Base-by-base conservation (phyloP, 2,797 vertebrate genomes). In the Sebastes taczanowskii region DNA sequence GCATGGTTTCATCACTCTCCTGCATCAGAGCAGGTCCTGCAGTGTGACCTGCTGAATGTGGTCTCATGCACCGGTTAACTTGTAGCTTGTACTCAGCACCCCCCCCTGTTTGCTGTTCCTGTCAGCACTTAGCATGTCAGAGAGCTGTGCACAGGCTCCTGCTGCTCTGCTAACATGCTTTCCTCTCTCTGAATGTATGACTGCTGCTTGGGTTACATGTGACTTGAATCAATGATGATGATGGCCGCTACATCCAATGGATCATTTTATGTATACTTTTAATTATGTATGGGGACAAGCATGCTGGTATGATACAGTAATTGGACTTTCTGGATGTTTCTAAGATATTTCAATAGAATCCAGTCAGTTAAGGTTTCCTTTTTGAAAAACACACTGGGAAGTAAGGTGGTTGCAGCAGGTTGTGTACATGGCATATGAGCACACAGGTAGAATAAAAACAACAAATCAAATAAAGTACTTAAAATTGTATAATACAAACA, bases 91-190 rank as follows among this genome's bases (percentile, higher is more conserved):
- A 32, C 61, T 69, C 67, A 55, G 52, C 66, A 60, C 30, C 78
- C 53, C 81, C 81, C 63, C 52, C 67, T 70, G 30, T 81, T 59
- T 61, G 53, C 56, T 25, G 68, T 58, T 71, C 16, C 79, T 32
- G 42, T 75, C 84, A 65, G 16, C 75, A 74, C 81, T 55, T 30
- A 30, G 59, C 25, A 2, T 62, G 75, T 70, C 42, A 70, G 63
- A 35, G 68, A 66, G 42, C 58, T 64, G 46, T 72, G 16, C 55
- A 22, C 73, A 6, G 67, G 16, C 4, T 66, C 49, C 30, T 42
- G 49, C 56, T 11, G 46, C 22, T 63, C 84, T 76, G 78, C 38
- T 59, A 59, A 69, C 71, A 66, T 3, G 58, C 56, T 55, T 42
- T 6, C 23, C 58, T 70, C 67, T 18, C 46, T 55, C 56, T 79